Conservation (phyloP, 2,113 vertebrate genomes). For the Clarias batrachus region DNA sequence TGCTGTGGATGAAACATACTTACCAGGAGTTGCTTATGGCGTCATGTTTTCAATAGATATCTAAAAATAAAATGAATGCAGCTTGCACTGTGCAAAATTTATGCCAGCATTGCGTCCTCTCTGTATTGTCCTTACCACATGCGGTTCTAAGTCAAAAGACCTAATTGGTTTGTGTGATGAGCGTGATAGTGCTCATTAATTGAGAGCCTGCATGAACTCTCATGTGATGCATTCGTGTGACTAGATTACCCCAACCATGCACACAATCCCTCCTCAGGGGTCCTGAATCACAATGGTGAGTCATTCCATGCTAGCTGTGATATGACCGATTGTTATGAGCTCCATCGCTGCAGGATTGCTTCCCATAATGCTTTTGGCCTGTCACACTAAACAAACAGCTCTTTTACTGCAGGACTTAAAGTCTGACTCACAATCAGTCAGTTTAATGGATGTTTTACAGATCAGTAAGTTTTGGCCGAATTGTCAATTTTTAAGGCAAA, state of each 20-base stretch:
- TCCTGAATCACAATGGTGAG: conserved; percentile 35
- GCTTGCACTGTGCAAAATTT: not conserved
- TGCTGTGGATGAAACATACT: not conserved
- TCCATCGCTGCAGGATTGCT: conserved; percentile 1
- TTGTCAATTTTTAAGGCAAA: not conserved
- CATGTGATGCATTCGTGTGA: conserved; percentile 30
- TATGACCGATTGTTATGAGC: conserved; percentile 37
- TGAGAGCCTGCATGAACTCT: conserved; percentile 8
- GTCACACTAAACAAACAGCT: conserved; percentile 6
- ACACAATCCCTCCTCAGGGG: not conserved
- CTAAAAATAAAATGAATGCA: not conserved
- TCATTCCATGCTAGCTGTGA: conserved; percentile 3
- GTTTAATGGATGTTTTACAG: not conserved
- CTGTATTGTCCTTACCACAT: not conserved
- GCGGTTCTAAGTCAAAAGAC: conserved; percentile 8
- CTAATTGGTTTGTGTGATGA: conserved; percentile 44
- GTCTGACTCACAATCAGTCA: not conserved
- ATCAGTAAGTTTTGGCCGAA: not conserved
- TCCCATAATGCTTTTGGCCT: conserved; percentile 16
- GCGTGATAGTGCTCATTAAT: conserved; percentile 30
- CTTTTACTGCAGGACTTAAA: not conserved
- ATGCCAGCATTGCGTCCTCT: not conserved
- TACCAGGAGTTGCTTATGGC: not conserved
- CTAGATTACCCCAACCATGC: conserved; percentile 25
- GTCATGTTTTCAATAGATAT: not conserved